Evolutionary conservation across 2,113 vertebrate species (phyloP).

Genomic region (Arizona elegans): DNA sequence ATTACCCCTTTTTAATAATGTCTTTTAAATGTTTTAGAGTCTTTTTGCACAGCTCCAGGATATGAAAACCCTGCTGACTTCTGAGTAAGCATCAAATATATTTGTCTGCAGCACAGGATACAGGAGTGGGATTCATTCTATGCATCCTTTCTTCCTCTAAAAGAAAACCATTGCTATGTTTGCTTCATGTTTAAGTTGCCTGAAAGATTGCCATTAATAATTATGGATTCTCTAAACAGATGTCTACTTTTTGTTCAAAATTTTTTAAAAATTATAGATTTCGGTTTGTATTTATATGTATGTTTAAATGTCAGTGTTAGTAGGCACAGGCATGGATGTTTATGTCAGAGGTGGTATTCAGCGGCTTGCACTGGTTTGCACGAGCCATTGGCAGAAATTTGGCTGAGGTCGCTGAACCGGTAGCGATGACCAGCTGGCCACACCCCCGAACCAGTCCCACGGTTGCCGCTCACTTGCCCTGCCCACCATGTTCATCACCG

Average conservation of each 20-base stretch:
- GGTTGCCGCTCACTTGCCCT: too few species aligned
- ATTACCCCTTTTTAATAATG: neutral
- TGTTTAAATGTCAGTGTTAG: neutral
- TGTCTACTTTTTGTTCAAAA: neutral
- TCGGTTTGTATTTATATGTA: neutral
- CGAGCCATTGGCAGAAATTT: too few species aligned
- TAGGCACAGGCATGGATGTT: neutral
- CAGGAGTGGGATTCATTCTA: neutral
- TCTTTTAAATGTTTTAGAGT: neutral
- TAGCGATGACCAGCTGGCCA: too few species aligned
- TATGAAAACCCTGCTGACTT: neutral
- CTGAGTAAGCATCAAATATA: neutral
- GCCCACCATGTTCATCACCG: too few species aligned
- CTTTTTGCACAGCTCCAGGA: neutral
- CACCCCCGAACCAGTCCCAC: too few species aligned
- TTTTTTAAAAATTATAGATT: neutral
- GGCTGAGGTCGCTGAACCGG: too few species aligned
- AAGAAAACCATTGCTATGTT: neutral
- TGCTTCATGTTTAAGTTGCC: neutral
- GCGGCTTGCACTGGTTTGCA: too few species aligned
- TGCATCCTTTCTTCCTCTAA: neutral
- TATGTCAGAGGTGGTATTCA: neutral
- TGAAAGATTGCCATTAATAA: neutral
- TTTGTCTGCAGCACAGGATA: neutral
- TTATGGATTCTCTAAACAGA: neutral